A percentile compares a stretch with the other conserved stretches of the same genome.
Conservation (phyloP, 2,113 vertebrate genomes). For the Protobothrops flavoviridis region DNA sequence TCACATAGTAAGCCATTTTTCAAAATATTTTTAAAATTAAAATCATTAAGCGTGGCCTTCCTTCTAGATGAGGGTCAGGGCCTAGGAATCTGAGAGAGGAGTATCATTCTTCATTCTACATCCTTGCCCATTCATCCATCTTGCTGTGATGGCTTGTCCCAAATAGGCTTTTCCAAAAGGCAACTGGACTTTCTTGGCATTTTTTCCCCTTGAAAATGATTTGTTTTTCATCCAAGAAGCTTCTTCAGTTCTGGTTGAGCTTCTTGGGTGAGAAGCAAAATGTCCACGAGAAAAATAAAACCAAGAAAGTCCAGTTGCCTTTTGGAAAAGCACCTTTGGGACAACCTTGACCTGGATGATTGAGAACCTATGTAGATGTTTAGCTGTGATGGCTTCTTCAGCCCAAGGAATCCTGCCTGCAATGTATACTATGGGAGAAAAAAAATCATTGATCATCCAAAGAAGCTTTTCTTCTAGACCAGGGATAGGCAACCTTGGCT, state of each 20-base stretch:
- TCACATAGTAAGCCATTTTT: not conserved
- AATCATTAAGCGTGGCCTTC: not conserved
- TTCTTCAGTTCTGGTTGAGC: too few relatives aligned
- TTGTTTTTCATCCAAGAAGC: too few relatives aligned
- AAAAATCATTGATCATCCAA: not conserved
- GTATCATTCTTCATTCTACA: not conserved
- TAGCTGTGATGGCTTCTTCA: not conserved
- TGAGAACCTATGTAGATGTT: not conserved
- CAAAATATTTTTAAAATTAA: not conserved
- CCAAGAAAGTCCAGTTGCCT: too few relatives aligned
- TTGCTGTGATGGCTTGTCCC: not conserved
- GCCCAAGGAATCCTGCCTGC: not conserved
- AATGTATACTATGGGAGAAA: not conserved
- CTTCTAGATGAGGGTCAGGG: not conserved
- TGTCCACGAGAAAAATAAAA: too few relatives aligned
- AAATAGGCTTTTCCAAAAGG: too few relatives aligned
- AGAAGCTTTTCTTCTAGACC: not conserved
- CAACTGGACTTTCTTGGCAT: too few relatives aligned
- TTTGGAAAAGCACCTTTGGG: too few relatives aligned
- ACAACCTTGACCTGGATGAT: too few relatives aligned
- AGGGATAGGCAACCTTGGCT: too few relatives aligned
- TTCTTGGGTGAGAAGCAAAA: too few relatives aligned
- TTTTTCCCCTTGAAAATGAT: too few relatives aligned
- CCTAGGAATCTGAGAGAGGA: not conserved
- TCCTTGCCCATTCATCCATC: not conserved